Percentiles rank a stretch among this genome's conserved stretches.
Evolutionary conservation across 1,140 invertebrate genomes (phyloP).

Genomic region (Battus philenor): DNA sequence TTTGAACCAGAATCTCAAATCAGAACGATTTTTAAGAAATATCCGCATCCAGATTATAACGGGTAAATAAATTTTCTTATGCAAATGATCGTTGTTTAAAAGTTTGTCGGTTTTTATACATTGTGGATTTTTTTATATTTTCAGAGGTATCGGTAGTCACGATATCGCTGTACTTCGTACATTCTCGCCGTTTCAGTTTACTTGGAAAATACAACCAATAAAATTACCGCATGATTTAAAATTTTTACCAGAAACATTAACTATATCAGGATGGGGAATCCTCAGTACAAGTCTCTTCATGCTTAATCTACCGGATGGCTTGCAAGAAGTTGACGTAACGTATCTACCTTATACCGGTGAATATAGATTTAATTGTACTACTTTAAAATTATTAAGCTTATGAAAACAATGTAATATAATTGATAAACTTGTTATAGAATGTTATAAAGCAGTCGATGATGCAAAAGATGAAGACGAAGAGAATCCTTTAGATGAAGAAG

Average conservation of each 20-base stretch:
- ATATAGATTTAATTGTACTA: no score
- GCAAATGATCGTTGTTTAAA: no score
- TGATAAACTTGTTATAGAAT: slow-evolving; percentile 43
- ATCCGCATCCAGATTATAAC: slow-evolving; percentile 58
- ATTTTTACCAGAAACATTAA: slow-evolving; percentile 29
- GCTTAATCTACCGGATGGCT: slow-evolving; percentile 47
- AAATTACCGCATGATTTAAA: slow-evolving; percentile 48
- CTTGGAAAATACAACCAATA: slow-evolving; percentile 74
- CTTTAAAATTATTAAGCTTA: no score
- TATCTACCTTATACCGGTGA: slow-evolving; percentile 57
- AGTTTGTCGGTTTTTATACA: not conserved
- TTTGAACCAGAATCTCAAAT: slow-evolving; percentile 41
- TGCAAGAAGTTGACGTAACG: slow-evolving; percentile 67
- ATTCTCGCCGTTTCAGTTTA: slow-evolving; percentile 74
- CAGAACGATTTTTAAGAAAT: slow-evolving; percentile 32
- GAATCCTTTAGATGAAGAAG: slow-evolving; percentile 54
- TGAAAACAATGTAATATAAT: no score
- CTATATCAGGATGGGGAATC: slow-evolving; percentile 63
- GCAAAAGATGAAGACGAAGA: slow-evolving; percentile 43
- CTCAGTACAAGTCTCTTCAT: slow-evolving; percentile 49
- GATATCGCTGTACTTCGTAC: slow-evolving; percentile 81
- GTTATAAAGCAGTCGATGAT: slow-evolving; percentile 54
- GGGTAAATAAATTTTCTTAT: slow-evolving; percentile 38
- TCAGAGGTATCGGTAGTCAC: slow-evolving; percentile 63
- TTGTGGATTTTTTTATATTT: slow-evolving; percentile 24